phyloP scores from a whole-genome alignment of 2,888 invertebrate genomes.

The Lepas anatifera region DNA sequence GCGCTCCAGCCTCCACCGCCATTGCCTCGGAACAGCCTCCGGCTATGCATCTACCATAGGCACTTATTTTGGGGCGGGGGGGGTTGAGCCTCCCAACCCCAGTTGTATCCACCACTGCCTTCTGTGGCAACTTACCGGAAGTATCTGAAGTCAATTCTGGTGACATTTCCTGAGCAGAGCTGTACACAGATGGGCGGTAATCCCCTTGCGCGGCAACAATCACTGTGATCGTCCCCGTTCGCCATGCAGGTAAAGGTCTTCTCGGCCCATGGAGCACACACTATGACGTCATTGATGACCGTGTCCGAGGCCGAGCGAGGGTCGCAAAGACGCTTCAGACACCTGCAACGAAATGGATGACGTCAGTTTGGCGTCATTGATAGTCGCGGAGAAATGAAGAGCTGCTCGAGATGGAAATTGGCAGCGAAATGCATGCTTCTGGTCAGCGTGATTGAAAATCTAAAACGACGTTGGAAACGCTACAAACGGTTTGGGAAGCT shows the following conservation, averaged over 20 bases:
- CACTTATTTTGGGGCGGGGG: no score
- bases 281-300: conserved; percentile 70
- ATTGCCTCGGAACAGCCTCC: no score
- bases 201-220: conserved; percentile 62
- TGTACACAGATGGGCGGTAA: conserved; percentile 61
- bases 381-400: no score
- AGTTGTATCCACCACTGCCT: no score
- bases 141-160: conserved; percentile 62
- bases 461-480: neutral
- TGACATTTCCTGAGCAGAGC: conserved; percentile 64
- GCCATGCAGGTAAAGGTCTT: conserved; percentile 66
- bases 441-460: neutral
- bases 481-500: neutral
- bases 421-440: neutral
- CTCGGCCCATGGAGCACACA: conserved; percentile 76
- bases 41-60: no score
- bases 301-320: conserved; percentile 45
- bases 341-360: conserved; percentile 33
- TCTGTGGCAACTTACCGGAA: conserved; percentile 70
- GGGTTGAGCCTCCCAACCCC: no score
- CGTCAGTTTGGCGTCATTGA: neutral
- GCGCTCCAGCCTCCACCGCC: no score
- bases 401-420: no score
- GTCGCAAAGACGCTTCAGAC: conserved; percentile 66
- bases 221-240: conserved; percentile 66